Evolutionary conservation across 2,797 vertebrate species (phyloP).

Genomic region (Lithobates pipiens): DNA sequence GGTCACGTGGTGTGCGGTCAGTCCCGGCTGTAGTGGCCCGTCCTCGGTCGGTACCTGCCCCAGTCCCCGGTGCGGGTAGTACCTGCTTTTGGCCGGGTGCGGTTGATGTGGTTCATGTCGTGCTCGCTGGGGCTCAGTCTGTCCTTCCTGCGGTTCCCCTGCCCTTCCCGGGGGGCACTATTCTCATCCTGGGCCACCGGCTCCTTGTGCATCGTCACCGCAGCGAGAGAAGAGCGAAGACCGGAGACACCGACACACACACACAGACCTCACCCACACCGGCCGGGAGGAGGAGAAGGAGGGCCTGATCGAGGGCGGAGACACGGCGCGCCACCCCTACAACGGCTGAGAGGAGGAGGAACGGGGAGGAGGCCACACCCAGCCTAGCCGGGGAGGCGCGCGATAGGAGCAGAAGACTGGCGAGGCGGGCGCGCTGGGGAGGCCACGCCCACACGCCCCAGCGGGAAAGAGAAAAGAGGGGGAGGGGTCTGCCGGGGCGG

Average conservation of each 20-base stretch:
- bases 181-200: constrained; percentile 65
- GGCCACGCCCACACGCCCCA: constrained; percentile 21
- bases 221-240: not conserved
- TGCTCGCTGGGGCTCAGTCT: constrained; percentile 51
- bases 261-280: constrained; percentile 34
- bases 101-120: constrained; percentile 57
- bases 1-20: no score
- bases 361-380: no score
- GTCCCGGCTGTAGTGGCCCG: no score
- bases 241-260: not conserved
- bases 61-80: no score
- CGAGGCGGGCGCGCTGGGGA: no score
- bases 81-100: constrained; percentile 43
- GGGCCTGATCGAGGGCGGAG: not conserved
- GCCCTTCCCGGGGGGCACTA: constrained; percentile 61
- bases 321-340: not conserved
- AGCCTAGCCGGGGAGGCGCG: no score
- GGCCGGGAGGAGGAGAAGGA: constrained; percentile 27
- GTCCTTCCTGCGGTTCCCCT: constrained; percentile 63
- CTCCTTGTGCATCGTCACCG: constrained; percentile 63
- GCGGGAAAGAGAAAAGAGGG: constrained; percentile 18
- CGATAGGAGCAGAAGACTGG: no score
- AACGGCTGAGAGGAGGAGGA: not conserved
- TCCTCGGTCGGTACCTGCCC: no score
- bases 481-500: constrained; percentile 11